Percentiles rank a stretch among this genome's conserved stretches.
These are phyloP conservation scores for Heterodera schachtii DNA, from an alignment of 1,140 invertebrate genomes.

Conservation along the genomic window DNA sequence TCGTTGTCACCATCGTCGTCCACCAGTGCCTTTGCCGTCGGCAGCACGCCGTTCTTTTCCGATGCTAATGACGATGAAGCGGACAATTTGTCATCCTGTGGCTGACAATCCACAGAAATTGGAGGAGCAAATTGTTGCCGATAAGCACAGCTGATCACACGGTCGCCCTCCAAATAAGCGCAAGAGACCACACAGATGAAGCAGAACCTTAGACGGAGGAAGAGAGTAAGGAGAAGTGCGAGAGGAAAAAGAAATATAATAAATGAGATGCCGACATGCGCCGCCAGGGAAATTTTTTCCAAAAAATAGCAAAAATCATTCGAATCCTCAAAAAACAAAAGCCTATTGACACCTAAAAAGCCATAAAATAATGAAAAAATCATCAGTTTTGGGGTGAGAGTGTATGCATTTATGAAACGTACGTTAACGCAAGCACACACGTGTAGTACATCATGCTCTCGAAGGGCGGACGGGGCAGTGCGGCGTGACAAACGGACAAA, in stretches of 20 bases:
- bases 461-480: conserved; percentile 78
- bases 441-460: conserved; percentile 77
- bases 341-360: too few relatives aligned
- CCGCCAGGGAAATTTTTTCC: too few relatives aligned
- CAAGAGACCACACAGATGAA: conserved; percentile 74
- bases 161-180: conserved; percentile 77
- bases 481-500: conserved; percentile 76
- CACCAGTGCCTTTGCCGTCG: too few relatives aligned
- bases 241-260: neutral
- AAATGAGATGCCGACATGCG: too few relatives aligned
- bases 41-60: conserved; percentile 12
- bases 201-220: conserved; percentile 70
- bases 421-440: conserved; percentile 68
- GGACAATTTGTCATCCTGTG: conserved; percentile 6
- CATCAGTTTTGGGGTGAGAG: too few relatives aligned
- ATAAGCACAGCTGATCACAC: conserved; percentile 72
- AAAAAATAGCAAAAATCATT: too few relatives aligned
- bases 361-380: too few relatives aligned
- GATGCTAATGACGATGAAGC: neutral
- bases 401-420: conserved; percentile 19
- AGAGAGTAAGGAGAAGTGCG: neutral
- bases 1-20: neutral
- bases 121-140: conserved; percentile 41
- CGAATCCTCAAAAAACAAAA: too few relatives aligned
- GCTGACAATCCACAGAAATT: neutral